phyloP scores from a whole-genome alignment of 2,113 vertebrate species.

The Chaenocephalus aceratus region DNA sequence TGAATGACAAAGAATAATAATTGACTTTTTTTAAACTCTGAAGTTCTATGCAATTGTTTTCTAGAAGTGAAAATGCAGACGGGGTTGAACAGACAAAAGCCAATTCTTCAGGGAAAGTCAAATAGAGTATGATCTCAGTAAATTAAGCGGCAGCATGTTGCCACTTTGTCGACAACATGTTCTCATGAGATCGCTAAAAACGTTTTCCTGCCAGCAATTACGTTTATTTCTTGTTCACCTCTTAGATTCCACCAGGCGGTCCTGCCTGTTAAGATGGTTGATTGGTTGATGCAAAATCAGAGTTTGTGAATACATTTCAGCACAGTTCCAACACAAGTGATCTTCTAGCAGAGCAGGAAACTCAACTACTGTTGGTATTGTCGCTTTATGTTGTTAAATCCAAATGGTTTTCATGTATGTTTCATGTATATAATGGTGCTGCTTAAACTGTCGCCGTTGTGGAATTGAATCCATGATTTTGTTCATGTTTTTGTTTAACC shows the following conservation, averaged over 20 bases:
- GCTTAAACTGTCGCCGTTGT: too few relatives aligned
- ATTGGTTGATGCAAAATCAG: not conserved
- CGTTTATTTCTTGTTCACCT: too few relatives aligned
- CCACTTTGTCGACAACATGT: too few relatives aligned
- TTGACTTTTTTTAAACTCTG: not conserved
- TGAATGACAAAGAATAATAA: not conserved
- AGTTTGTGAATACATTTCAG: not conserved
- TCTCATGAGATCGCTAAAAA: too few relatives aligned
- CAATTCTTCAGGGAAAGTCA: too few relatives aligned
- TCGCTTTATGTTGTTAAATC: not conserved
- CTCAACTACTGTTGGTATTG: not conserved
- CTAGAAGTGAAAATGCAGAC: not conserved
- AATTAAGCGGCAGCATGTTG: too few relatives aligned
- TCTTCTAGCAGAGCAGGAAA: not conserved
- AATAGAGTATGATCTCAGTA: too few relatives aligned
- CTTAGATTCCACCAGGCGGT: too few relatives aligned
- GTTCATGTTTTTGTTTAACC: not conserved
- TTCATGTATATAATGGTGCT: not conserved
- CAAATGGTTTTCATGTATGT: not conserved
- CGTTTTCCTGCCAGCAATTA: too few relatives aligned
- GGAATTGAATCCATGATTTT: too few relatives aligned
- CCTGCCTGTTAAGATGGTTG: not conserved
- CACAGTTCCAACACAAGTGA: not conserved
- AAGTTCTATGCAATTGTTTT: slow-evolving; percentile 2
- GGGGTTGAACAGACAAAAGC: too few relatives aligned